Evolutionary conservation across 2,797 vertebrate species (phyloP), one percentile per base, ranked within the genome.

Genomic region (Cirrhinus molitorella): DNA sequence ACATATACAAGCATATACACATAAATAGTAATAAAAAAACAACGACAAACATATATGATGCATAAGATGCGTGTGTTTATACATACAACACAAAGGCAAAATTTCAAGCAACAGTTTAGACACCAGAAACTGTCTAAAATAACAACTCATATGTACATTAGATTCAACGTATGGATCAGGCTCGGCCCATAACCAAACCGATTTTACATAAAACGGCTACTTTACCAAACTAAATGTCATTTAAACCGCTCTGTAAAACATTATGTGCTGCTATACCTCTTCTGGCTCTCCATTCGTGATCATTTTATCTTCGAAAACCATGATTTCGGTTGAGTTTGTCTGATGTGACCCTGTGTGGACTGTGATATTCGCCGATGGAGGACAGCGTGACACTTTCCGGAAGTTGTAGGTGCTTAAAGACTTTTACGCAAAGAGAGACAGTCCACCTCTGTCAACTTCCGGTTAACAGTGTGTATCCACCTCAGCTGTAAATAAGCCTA

Each of bases 221-320:
- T 72, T 40, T 21, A 75, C n/a, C 19, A 3, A 1, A 1, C 3
- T 13, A 67, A 57, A 63, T 2, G 19, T 34, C 6, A 16, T 23
- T 81, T 53, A 59, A n/a, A 49, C n/a, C 8, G 3, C 9, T n/a
- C 1, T 61, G 0, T 25, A 12, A 28, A 7, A 45, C 11, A 6
- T 0, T 6, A 31, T 10, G 55, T 34, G 11, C 73, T 1, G n/a
- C 12, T 87, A 85, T 9, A 93, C 93, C 73, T 94, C 92, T 0
- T 95, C 94, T 13, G 95, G 95, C 43, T 95, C 94, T 86, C 94
- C 94, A 84, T 94, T 94, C 66, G 78, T 51, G 57, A 95, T 93
- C 93, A 92, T 92, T 88, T 95, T 95, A 73, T 95, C 92, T 61
- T 95, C 95, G 25, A 92, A 91, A 86, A 94, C 94, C 95, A 96